These are phyloP conservation scores for Drosophila monieri DNA, from an alignment of 2,888 invertebrate genomes.

Conservation along the genomic window DNA sequence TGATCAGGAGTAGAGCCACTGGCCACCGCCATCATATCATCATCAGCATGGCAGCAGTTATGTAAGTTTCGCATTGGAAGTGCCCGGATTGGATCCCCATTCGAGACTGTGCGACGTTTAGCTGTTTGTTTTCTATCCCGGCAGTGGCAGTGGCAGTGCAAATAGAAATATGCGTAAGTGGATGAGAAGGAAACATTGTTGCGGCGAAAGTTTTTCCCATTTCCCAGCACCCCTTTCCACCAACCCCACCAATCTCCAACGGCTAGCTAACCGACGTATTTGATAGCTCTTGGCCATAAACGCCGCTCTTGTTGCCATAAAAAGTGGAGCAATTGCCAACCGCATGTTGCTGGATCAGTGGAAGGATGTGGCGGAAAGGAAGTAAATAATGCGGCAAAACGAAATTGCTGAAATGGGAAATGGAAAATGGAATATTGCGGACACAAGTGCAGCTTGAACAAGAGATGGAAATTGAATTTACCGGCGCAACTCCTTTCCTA, in stretches of 20 bases:
- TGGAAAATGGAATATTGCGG: slow-evolving; percentile 21
- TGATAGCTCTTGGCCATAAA: slow-evolving; percentile 74
- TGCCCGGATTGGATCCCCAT: slow-evolving; percentile 7
- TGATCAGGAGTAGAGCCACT: slow-evolving; percentile 62
- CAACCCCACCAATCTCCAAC: not conserved
- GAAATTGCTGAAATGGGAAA: slow-evolving; percentile 37
- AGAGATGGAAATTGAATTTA: slow-evolving; percentile 40
- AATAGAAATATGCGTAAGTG: slow-evolving; percentile 68
- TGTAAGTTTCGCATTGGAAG: slow-evolving; percentile 19
- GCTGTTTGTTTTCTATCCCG: slow-evolving; percentile 62
- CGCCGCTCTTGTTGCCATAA: slow-evolving; percentile 56
- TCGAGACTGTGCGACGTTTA: slow-evolving; percentile 48
- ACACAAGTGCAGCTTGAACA: slow-evolving; percentile 23
- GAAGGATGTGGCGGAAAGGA: slow-evolving; percentile 45
- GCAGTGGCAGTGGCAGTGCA: slow-evolving; percentile 46
- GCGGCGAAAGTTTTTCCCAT: slow-evolving; percentile 47
- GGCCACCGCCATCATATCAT: slow-evolving; percentile 20
- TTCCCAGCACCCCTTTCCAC: not conserved
- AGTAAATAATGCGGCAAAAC: slow-evolving; percentile 40
- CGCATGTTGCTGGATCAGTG: slow-evolving; percentile 18
- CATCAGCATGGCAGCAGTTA: slow-evolving; percentile 26
- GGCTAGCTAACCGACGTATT: slow-evolving; percentile 20
- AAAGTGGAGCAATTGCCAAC: slow-evolving; percentile 55
- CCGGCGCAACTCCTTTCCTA: slow-evolving; percentile 11
- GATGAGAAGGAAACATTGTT: slow-evolving; percentile 41